Evolutionary conservation across 2,113 vertebrate genomes (phyloP).

Genomic region (Takifugu flavidus): DNA sequence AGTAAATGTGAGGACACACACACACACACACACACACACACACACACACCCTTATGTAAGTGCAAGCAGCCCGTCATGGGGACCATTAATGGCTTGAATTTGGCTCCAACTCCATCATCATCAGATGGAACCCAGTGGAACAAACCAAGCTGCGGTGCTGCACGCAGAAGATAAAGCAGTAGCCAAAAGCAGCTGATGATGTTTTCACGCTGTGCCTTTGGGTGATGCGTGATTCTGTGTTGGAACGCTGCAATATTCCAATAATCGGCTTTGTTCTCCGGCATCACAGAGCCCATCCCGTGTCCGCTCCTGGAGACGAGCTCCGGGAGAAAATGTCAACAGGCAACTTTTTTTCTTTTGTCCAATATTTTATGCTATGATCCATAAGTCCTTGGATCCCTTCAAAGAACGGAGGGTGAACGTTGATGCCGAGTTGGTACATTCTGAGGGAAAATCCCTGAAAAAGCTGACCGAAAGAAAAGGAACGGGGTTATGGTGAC

Average conservation of each 20-base stretch:
- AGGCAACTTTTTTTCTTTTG: slow-evolving; percentile 19
- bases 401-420: slow-evolving; percentile 5
- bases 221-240: slow-evolving; percentile 8
- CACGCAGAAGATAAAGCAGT: slow-evolving; percentile 40
- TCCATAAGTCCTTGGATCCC: slow-evolving; percentile 6
- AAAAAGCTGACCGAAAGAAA: slow-evolving; percentile 5
- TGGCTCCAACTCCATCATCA: slow-evolving; percentile 35
- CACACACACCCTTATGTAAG: slow-evolving; percentile 40
- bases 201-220: slow-evolving; percentile 45
- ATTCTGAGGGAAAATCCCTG: neutral
- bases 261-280: slow-evolving; percentile 44
- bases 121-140: slow-evolving; percentile 52
- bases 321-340: slow-evolving; percentile 17
- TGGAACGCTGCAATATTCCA: slow-evolving; percentile 27
- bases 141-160: slow-evolving; percentile 47
- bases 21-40: slow-evolving; percentile 17
- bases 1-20: slow-evolving; percentile 13
- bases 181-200: slow-evolving; percentile 45
- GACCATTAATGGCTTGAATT: slow-evolving; percentile 58
- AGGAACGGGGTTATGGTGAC: neutral
- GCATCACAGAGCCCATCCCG: too few species aligned
- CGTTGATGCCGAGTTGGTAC: neutral
- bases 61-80: slow-evolving; percentile 45
- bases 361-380: slow-evolving; percentile 13
- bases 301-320: neutral